Conservation (phyloP, 1,140 invertebrate genomes). For the Nylanderia fulva region DNA sequence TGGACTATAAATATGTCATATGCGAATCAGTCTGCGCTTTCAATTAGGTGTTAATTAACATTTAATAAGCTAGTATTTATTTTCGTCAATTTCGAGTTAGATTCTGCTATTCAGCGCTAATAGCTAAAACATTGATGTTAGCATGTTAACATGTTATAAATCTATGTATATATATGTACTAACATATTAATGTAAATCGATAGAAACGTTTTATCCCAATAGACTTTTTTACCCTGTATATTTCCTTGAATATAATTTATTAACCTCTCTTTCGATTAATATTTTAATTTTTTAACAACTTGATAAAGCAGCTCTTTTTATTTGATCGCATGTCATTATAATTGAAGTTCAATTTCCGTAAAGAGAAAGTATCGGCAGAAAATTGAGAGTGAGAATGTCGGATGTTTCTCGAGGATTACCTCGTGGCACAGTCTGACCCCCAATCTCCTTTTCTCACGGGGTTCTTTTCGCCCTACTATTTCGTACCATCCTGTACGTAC, state of each 20-base stretch:
- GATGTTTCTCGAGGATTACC: constrained; percentile 31
- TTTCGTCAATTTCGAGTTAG: background rate
- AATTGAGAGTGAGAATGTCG: constrained; percentile 16
- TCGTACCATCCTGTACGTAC: constrained; percentile 69
- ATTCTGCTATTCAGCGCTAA: constrained; percentile 21
- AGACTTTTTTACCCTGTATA: background rate
- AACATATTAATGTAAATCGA: constrained; percentile 4
- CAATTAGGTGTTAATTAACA: constrained; percentile 11
- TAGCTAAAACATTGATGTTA: background rate
- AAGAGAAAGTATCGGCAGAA: constrained; percentile 34
- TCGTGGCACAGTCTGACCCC: background rate
- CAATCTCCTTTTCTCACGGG: constrained; percentile 41
- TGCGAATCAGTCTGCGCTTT: background rate
- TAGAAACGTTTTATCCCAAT: background rate
- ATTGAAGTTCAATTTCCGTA: constrained; percentile 16
- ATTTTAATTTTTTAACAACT: constrained; percentile 17
- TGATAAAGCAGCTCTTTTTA: constrained; percentile 10
- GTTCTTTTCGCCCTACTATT: background rate
- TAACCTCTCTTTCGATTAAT: background rate
- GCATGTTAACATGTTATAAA: background rate
- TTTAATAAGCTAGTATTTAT: background rate
- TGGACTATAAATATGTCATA: background rate
- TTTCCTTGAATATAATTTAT: background rate
- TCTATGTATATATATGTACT: background rate
- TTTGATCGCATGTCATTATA: background rate